phyloP scores from a whole-genome alignment of 2,888 invertebrate genomes.

The Syrphus vitripennis region DNA sequence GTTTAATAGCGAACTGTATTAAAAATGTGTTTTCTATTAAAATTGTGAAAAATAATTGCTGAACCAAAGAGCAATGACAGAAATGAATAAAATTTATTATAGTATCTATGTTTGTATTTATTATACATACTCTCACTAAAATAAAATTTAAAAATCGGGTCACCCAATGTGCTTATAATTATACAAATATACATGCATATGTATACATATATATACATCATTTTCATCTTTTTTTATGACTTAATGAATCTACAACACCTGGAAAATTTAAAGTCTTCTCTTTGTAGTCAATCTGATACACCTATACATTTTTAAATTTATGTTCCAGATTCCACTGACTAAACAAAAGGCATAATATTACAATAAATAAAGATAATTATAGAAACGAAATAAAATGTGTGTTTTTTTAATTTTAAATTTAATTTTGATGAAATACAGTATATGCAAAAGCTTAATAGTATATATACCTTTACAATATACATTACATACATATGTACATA shows the following conservation, averaged over 20 bases:
- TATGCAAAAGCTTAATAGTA: not conserved
- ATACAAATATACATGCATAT: not conserved
- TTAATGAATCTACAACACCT: not conserved
- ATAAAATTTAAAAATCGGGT: not conserved
- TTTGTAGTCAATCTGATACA: not conserved
- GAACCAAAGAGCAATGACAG: not conserved
- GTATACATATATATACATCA: not conserved
- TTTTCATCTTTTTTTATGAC: too few relatives aligned
- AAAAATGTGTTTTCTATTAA: not conserved
- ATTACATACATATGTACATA: too few relatives aligned
- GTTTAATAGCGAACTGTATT: not conserved
- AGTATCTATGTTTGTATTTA: too few relatives aligned
- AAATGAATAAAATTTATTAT: not conserved
- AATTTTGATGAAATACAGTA: not conserved
- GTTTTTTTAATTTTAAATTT: not conserved
- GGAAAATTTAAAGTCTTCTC: not conserved
- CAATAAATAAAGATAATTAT: not conserved
- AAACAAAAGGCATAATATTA: not conserved
- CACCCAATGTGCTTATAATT: not conserved
- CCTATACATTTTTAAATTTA: slow-evolving; percentile 3
- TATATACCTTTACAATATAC: too few relatives aligned
- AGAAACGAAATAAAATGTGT: not conserved
- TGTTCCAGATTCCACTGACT: not conserved
- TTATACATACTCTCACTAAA: too few relatives aligned
- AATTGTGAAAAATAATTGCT: not conserved